Evolutionary conservation across 2,113 vertebrate species (phyloP).

Genomic region (Willisornis vidua): DNA sequence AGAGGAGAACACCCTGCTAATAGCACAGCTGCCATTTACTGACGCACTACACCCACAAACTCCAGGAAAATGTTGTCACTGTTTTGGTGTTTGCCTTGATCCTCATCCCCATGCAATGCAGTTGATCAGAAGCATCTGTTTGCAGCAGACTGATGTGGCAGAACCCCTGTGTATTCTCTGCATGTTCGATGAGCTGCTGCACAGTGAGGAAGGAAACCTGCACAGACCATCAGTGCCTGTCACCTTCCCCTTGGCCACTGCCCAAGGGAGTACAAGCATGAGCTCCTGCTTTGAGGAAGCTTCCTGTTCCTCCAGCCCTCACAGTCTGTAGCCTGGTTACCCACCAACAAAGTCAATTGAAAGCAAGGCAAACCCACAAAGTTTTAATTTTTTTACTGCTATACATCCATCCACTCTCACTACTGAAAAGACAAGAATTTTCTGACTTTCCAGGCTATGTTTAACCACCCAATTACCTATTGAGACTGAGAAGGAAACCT

Average conservation of each 20-base stretch:
- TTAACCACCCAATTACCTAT: not conserved
- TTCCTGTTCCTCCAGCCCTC: not conserved
- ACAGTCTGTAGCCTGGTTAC: not conserved
- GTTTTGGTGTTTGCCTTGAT: not conserved
- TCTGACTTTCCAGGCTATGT: not conserved
- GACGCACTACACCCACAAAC: not conserved
- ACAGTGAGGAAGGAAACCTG: not conserved
- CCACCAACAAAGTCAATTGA: not conserved
- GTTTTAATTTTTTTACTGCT: not conserved
- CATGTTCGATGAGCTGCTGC: not conserved
- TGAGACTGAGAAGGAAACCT: not conserved
- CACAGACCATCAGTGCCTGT: not conserved
- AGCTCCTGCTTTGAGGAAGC: not conserved
- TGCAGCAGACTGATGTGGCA: not conserved
- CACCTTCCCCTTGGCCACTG: not conserved
- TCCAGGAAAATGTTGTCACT: not conserved
- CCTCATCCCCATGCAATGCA: not conserved
- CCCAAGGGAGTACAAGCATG: not conserved
- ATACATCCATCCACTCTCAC: not conserved
- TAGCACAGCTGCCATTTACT: not conserved
- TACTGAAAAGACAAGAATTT: not conserved
- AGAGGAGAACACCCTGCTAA: not conserved
- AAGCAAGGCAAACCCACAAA: not conserved
- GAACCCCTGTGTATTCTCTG: not conserved
- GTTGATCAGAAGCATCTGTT: not conserved